These are phyloP conservation scores for Perca fluviatilis DNA, from an alignment of 2,113 vertebrate genomes.

Conservation along the genomic window DNA sequence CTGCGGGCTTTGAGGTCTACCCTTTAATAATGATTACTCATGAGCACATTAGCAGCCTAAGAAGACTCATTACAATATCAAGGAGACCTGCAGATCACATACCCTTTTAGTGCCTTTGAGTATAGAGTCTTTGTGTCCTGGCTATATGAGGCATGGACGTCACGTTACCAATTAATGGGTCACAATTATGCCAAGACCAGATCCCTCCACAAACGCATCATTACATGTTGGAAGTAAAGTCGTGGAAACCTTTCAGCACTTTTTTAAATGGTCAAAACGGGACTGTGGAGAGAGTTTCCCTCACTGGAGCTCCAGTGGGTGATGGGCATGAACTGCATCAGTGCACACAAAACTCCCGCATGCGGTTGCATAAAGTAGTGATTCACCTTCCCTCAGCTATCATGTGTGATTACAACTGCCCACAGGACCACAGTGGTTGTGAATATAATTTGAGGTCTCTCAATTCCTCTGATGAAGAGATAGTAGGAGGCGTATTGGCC, in stretches of 20 bases:
- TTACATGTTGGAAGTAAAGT: constrained; percentile 5
- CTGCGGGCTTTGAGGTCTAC: constrained; percentile 68
- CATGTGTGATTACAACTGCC: constrained; percentile 9
- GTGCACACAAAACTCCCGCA: not conserved
- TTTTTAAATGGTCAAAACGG: not conserved
- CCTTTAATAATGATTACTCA: constrained; percentile 73
- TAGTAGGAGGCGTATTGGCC: constrained; percentile 10
- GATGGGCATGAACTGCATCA: constrained; percentile 27
- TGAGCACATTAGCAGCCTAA: constrained; percentile 72
- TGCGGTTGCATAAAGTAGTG: constrained; percentile 23
- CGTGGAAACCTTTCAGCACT: constrained; percentile 3
- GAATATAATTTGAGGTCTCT: constrained; percentile 22
- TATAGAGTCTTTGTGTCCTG: constrained; percentile 1
- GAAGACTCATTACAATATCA: constrained; percentile 78
- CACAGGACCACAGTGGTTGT: constrained; percentile 24
- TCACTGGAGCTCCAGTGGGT: not conserved
- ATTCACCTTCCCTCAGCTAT: constrained; percentile 12
- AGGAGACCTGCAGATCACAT: constrained; percentile 67
- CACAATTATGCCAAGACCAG: constrained; percentile 1
- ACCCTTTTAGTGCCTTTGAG: constrained; percentile 57
- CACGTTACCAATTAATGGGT: constrained; percentile 20
- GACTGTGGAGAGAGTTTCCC: not conserved
- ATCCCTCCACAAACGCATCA: not conserved
- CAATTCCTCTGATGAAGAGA: constrained; percentile 49
- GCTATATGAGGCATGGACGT: constrained; percentile 7